Base-by-base conservation (phyloP, 2,888 invertebrate genomes). In the Caenorhabditis sulstoni region DNA sequence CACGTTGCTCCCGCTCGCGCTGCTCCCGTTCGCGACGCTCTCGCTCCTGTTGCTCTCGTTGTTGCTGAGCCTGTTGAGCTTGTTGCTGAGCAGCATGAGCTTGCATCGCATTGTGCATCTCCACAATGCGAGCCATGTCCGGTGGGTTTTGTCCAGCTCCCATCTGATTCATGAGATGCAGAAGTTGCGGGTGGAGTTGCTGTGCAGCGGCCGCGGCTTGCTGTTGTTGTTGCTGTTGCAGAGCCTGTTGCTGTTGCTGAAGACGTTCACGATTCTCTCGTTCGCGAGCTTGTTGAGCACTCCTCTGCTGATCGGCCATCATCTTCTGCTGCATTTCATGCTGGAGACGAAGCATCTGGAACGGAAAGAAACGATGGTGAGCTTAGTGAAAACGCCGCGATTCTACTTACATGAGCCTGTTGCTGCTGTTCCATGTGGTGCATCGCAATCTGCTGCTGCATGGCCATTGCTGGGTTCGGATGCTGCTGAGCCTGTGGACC, bases 31-130 rank as follows among this genome's bases (percentile, higher is more conserved):
- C 57, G 11, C 73, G 76, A 11, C 37, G 23, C 44, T 68, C 68
- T 8, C 68, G 41, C 18, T 68, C 74, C 3, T 68, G 78, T n/a
- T 58, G 81, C 58, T 77, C 79, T 29, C 65, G 68, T 52, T 58
- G 52, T 20, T 81, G 71, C 22, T 74, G 65, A 4, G n/a, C 35
- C 39, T 64, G 76, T 8, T 29, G 29, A 7, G 35, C 37, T 39
- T 47, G 37, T 35, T 78, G 65, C 37, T 66, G 55, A 7, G n/a
- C 35, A 29, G 41, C 44, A 29, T 5, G n/a, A 41, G 11, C 37
- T 37, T 5, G 7, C 11, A 37, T 37, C n/a, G 57, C 18, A 11
- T 39, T 45, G 9, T 39, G 37, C 41, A 59, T 29, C 16, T 64
- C 71, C 41, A 55, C 44, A 1, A 62, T 5, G 5, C 53, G 53